Evolutionary conservation across 2,888 invertebrate species (phyloP).

Genomic region (Hirtodrosophila confusa): DNA sequence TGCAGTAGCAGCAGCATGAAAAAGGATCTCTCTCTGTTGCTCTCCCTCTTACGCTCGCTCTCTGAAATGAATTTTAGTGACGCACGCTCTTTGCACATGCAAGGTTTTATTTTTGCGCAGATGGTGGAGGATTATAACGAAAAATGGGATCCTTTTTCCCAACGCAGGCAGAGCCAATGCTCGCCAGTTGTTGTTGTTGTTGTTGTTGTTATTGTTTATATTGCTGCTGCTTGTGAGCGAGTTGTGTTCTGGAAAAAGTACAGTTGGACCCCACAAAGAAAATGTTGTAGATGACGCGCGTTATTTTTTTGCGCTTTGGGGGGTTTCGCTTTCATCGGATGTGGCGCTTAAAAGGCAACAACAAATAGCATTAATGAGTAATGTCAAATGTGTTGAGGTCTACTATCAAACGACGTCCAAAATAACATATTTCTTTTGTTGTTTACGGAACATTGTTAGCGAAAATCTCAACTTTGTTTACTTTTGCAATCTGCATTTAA

Average conservation of each 20-base stretch:
- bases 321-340: slow-evolving; percentile 23
- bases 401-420: slow-evolving; percentile 68
- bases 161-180: slow-evolving; percentile 39
- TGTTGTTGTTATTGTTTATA: slow-evolving; percentile 25
- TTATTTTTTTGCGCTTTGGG: slow-evolving; percentile 12
- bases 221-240: slow-evolving; percentile 18
- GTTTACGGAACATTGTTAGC: slow-evolving; percentile 58
- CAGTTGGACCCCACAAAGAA: slow-evolving; percentile 62
- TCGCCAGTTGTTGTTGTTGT: slow-evolving; percentile 15
- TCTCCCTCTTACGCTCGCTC: slow-evolving; percentile 32
- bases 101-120: slow-evolving; percentile 78
- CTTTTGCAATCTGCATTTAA: slow-evolving; percentile 51
- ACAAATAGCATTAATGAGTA: slow-evolving; percentile 18
- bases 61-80: slow-evolving; percentile 24
- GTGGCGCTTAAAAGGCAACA: slow-evolving; percentile 21
- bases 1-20: slow-evolving; percentile 42
- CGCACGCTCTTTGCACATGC: slow-evolving; percentile 76
- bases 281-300: slow-evolving; percentile 53
- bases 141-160: slow-evolving; percentile 74
- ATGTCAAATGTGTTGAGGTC: slow-evolving; percentile 52
- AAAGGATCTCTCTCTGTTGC: slow-evolving; percentile 71
- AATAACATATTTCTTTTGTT: slow-evolving; percentile 9
- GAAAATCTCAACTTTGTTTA: slow-evolving; percentile 61
- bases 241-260: slow-evolving; percentile 58
- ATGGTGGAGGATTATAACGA: slow-evolving; percentile 75